A percentile compares a stretch with the other conserved stretches of the same genome.
Evolutionary conservation across 2,888 invertebrate species (phyloP).

Genomic region (Acrobasis suavella): DNA sequence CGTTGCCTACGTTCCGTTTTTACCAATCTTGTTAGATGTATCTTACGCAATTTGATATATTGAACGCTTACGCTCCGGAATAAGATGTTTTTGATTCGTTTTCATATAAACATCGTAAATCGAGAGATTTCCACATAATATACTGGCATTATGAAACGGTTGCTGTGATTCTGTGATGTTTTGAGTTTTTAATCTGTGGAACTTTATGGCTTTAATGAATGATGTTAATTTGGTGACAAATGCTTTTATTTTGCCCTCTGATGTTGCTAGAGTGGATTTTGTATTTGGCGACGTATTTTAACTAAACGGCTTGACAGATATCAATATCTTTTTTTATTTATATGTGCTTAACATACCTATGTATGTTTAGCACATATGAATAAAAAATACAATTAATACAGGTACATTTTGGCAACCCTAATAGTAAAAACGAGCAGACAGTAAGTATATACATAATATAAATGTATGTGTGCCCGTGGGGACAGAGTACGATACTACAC

Average conservation of each 20-base stretch:
- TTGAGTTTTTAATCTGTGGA: constrained; percentile 7
- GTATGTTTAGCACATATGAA: no score
- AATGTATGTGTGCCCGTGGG: no score
- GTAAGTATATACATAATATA: no score
- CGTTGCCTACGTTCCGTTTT: not conserved
- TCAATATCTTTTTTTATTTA: no score
- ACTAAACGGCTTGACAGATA: not conserved
- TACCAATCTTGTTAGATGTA: not conserved
- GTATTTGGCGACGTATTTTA: not conserved
- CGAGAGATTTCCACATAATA: constrained; percentile 7
- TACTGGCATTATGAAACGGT: constrained; percentile 4
- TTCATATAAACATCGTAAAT: constrained; percentile 29
- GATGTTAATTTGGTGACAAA: constrained; percentile 2
- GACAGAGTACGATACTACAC: no score
- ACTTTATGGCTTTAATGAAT: constrained; percentile 4
- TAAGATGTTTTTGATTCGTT: constrained; percentile 23
- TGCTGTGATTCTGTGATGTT: constrained; percentile 6
- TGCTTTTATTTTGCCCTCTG: not conserved
- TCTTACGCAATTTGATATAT: constrained; percentile 32
- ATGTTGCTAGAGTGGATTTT: constrained; percentile 2
- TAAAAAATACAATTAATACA: no score
- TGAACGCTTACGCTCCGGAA: constrained; percentile 17
- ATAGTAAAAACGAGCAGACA: no score
- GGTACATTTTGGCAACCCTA: no score
- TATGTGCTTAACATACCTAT: no score